A percentile compares a stretch with the other conserved stretches of the same genome.
phyloP scores from a whole-genome alignment of 2,797 vertebrate species.

The Coendou prehensilis region DNA sequence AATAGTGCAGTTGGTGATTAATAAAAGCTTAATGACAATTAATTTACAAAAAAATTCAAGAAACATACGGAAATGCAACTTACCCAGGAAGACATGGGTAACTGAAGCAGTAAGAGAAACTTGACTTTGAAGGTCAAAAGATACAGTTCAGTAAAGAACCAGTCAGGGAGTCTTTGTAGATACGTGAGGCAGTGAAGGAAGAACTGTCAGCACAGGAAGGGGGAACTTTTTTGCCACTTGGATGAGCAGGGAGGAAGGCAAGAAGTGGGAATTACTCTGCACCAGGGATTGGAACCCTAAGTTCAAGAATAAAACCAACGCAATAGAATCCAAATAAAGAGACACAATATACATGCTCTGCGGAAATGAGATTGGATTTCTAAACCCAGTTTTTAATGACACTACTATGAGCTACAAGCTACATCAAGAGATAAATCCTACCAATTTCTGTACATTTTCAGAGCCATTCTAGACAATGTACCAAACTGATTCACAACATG shows the following conservation, averaged over 20 bases:
- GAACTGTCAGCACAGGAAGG: slow-evolving; percentile 53
- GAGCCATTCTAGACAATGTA: slow-evolving; percentile 49
- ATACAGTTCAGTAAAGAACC: slow-evolving; percentile 29
- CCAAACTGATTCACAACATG: slow-evolving; percentile 61
- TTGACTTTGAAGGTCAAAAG: slow-evolving; percentile 55
- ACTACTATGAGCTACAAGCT: slow-evolving; percentile 14
- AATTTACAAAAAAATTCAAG: background rate
- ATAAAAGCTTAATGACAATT: slow-evolving; percentile 47
- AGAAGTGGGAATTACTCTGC: slow-evolving; percentile 49
- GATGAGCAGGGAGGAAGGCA: slow-evolving; percentile 25
- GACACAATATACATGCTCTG: slow-evolving; percentile 16
- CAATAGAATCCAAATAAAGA: slow-evolving; percentile 57
- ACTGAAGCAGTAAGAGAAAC: background rate
- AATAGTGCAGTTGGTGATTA: slow-evolving; percentile 31
- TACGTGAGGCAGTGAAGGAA: slow-evolving; percentile 41
- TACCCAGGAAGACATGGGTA: background rate
- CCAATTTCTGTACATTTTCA: slow-evolving; percentile 38
- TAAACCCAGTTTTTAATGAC: slow-evolving; percentile 50
- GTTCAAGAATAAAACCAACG: slow-evolving; percentile 45
- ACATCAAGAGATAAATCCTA: slow-evolving; percentile 62
- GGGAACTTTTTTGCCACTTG: slow-evolving; percentile 56
- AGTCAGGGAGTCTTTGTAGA: slow-evolving; percentile 61
- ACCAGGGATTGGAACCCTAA: slow-evolving; percentile 44
- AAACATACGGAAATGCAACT: background rate
- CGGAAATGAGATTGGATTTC: slow-evolving; percentile 70